A percentile compares a stretch with the other conserved stretches of the same genome.
Evolutionary conservation across 2,888 invertebrate species (phyloP).

Genomic region (Troides helena): DNA sequence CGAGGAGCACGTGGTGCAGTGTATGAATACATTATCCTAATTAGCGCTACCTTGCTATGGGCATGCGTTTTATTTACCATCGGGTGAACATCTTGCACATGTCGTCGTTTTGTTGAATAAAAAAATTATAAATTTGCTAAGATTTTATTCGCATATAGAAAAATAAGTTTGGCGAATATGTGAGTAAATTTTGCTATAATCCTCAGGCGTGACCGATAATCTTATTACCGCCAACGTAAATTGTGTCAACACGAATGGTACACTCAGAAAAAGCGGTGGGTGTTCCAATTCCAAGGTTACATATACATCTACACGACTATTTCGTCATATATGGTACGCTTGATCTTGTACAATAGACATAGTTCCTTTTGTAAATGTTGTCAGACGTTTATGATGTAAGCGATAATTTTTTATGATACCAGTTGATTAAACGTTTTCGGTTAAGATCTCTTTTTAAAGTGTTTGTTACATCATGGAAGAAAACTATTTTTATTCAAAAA

Average conservation of each 20-base stretch:
- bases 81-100: too few species aligned
- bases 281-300: constrained; percentile 42
- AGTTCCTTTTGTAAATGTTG: constrained; percentile 1
- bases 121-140: neutral
- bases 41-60: too few species aligned
- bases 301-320: neutral
- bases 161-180: neutral
- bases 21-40: too few species aligned
- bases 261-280: constrained; percentile 44
- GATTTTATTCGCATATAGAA: neutral
- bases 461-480: neutral
- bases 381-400: constrained; percentile 6
- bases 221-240: constrained; percentile 58
- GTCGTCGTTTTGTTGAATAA: neutral
- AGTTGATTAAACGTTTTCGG: neutral
- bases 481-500: neutral
- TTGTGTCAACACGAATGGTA: constrained; percentile 53
- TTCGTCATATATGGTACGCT: neutral
- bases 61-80: too few species aligned
- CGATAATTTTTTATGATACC: neutral
- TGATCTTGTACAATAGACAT: constrained; percentile 1
- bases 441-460: neutral
- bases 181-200: constrained; percentile 34
- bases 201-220: constrained; percentile 45
- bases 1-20: too few species aligned